Base-by-base conservation (phyloP, 2,888 invertebrate genomes). In the Tipula confusa region DNA sequence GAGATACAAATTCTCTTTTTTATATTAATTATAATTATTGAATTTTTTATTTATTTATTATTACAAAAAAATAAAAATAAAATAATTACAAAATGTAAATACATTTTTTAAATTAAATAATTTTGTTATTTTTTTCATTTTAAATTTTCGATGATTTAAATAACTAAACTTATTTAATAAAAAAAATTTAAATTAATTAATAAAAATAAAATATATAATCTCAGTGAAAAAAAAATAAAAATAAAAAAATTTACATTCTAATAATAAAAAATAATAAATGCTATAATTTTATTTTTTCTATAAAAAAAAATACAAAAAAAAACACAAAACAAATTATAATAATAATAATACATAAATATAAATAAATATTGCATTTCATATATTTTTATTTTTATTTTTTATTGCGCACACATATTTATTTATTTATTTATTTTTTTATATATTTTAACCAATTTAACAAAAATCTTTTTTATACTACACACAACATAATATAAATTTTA, bases 251-350 rank as follows among this genome's bases (percentile, higher is more conserved):
- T 24, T 64, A 64, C 64, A 64, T 64, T 64, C 64, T 64, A 64
- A 64, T 64, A 64, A 64, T 64, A 64, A 64, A 43, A 64, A 64
- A 64, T 64, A 64, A 64, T 64, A 64, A 64, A 64, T 64, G 64
- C 64, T 64, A 64, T 64, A 64, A 64, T 64, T 64, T 64, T 64
- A 64, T 64, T 64, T 64, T 64, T 64, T 64, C 64, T 64, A 64
- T 64, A 64, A 64, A 64, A 64, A 64, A 64, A 64, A 64, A 9
- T 24, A 64, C 24, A 64, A 64, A 24, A 64, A 64, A 24, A 64
- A 64, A 64, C 11, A 64, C 18, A 24, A 64, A 64, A 64, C 11
- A 64, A 64, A 64, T 64, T 64, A 64, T 24, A 31, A 31, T 31
- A 5, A 31, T 31, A 31, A 5, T 5, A 31, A 31, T 31, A 31